phyloP scores from a whole-genome alignment of 35 echinoderm and acorn worm genomes.

The Ptychodera flava region DNA sequence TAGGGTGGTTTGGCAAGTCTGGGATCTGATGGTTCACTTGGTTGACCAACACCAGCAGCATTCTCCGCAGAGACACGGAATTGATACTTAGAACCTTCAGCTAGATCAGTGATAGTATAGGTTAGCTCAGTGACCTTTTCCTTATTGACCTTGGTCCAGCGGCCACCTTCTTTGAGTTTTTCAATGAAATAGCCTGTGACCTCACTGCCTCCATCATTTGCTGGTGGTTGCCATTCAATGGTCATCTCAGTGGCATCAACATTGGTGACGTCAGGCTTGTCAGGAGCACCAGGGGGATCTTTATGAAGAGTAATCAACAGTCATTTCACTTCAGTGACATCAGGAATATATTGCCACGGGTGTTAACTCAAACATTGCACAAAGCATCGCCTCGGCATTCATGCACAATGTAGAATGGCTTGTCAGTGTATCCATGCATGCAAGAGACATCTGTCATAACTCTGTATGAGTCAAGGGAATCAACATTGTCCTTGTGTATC shows the following conservation, averaged over 20 bases:
- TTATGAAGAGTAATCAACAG: no score
- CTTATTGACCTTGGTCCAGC: constrained; percentile 5
- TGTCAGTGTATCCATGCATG: no score
- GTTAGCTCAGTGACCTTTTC: neutral
- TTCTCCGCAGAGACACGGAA: constrained; percentile 14
- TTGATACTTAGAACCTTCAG: neutral
- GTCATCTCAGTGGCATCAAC: constrained; percentile 50
- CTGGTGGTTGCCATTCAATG: constrained; percentile 30
- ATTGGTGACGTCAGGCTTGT: constrained; percentile 23
- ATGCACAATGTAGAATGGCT: no score
- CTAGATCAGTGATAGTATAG: neutral
- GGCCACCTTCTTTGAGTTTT: neutral
- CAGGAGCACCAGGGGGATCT: constrained; percentile 30
- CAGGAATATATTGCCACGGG: no score
- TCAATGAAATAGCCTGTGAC: constrained; percentile 73
- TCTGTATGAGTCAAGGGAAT: no score
- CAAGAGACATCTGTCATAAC: no score
- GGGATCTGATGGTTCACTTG: constrained; percentile 12
- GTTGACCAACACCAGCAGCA: constrained; percentile 14
- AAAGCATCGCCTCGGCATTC: no score
- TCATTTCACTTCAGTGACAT: no score
- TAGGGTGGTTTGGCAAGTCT: constrained; percentile 13
- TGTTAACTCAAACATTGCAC: no score
- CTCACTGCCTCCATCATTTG: constrained; percentile 26
- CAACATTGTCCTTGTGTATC: no score